phyloP scores from a whole-genome alignment of 2,888 invertebrate species.

The Laspeyria flexula region DNA sequence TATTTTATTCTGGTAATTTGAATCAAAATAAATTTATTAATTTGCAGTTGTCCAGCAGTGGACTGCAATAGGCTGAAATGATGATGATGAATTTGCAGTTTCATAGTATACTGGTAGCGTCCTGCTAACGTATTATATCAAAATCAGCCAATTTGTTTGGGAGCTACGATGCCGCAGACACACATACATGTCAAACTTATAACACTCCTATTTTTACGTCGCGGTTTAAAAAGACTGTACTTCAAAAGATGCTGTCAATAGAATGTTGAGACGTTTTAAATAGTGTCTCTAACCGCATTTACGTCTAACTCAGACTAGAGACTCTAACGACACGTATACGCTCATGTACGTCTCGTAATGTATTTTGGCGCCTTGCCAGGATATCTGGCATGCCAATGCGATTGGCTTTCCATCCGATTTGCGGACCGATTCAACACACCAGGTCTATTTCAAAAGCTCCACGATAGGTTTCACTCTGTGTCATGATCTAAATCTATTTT shows the following conservation, averaged over 20 bases:
- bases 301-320: conserved; percentile 33
- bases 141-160: no score
- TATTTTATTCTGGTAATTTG: no score
- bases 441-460: conserved; percentile 44
- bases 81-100: no score
- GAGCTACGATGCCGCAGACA: no score
- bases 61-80: no score
- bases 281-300: conserved; percentile 40
- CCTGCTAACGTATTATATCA: no score
- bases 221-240: no score
- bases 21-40: no score
- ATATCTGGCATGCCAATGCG: conserved; percentile 49
- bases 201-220: no score
- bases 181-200: no score
- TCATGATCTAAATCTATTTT: conserved; percentile 41
- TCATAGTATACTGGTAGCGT: no score
- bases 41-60: no score
- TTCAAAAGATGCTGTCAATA: not conserved
- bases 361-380: conserved; percentile 56
- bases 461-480: conserved; percentile 57
- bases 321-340: conserved; percentile 46
- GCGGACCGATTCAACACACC: conserved; percentile 44
- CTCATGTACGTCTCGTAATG: conserved; percentile 51
- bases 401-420: conserved; percentile 58
- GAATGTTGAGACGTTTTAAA: conserved; percentile 11